Percentiles rank a stretch among this genome's conserved stretches.
phyloP scores from a whole-genome alignment of 2,797 vertebrate genomes.

The Thaleichthys pacificus region DNA sequence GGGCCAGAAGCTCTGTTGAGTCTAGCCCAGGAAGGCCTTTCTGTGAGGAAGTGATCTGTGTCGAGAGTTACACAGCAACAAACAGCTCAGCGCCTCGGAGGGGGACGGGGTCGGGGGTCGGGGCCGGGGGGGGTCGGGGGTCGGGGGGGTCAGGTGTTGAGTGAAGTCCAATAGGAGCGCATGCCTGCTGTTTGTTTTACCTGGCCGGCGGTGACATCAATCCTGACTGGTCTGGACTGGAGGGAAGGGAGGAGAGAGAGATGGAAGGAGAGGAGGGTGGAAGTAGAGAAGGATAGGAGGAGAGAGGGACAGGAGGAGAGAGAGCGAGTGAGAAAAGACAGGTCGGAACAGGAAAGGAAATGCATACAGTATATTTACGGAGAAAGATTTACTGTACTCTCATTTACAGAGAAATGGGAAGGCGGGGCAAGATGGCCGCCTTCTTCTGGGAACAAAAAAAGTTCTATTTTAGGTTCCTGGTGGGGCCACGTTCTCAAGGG shows the following conservation, averaged over 20 bases:
- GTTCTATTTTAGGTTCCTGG: slow-evolving; percentile 55
- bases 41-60: slow-evolving; percentile 69
- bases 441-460: slow-evolving; percentile 24
- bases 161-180: slow-evolving; percentile 55
- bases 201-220: slow-evolving; percentile 55
- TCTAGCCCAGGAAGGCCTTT: slow-evolving; percentile 36
- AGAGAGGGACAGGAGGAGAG: neutral
- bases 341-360: neutral
- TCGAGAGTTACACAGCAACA: slow-evolving; percentile 61
- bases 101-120: slow-evolving; percentile 31
- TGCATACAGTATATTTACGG: neutral
- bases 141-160: slow-evolving; percentile 54
- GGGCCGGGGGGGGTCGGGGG: too few relatives aligned
- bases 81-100: slow-evolving; percentile 44
- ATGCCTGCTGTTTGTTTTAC: slow-evolving; percentile 68
- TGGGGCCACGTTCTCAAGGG: slow-evolving; percentile 47
- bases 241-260: neutral
- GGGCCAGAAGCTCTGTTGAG: slow-evolving; percentile 41
- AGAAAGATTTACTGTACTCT: too few relatives aligned
- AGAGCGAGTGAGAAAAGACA: neutral
- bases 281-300: neutral
- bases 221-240: slow-evolving; percentile 26
- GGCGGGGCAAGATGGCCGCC: slow-evolving; percentile 21
- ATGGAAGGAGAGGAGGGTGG: too few relatives aligned
- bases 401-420: neutral